phyloP scores from a whole-genome alignment of 2,113 vertebrate genomes.

The Mesocricetus auratus region DNA sequence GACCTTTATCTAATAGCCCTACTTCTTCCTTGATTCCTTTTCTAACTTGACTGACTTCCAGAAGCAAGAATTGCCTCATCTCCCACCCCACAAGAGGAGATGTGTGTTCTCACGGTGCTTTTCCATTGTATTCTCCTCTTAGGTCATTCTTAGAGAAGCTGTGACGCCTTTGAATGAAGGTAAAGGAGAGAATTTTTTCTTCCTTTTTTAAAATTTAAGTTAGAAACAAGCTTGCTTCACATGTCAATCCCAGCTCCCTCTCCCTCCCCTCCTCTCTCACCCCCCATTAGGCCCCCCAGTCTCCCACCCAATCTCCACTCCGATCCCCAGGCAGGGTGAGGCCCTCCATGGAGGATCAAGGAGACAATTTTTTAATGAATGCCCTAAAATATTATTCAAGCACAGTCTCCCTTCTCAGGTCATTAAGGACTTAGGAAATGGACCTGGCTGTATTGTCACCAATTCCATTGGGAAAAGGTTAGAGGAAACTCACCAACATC shows the following conservation, averaged over 20 bases:
- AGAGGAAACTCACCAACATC: background rate
- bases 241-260: no score
- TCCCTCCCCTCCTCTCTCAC: no score
- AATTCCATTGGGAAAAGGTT: background rate
- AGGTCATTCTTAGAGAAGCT: background rate
- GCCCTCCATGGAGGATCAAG: no score
- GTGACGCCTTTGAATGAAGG: background rate
- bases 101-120: background rate
- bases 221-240: no score
- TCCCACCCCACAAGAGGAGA: background rate
- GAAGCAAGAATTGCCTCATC: background rate
- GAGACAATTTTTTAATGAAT: background rate
- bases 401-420: background rate
- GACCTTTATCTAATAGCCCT: background rate
- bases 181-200: background rate
- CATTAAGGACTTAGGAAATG: background rate
- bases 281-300: no score
- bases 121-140: background rate
- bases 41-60: background rate
- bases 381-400: background rate
- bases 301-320: no score
- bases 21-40: background rate
- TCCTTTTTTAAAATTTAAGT: no score
- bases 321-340: no score
- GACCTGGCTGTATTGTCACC: background rate